phyloP scores from a whole-genome alignment of 2,888 invertebrate species.

The Polymixis flavicincta region DNA sequence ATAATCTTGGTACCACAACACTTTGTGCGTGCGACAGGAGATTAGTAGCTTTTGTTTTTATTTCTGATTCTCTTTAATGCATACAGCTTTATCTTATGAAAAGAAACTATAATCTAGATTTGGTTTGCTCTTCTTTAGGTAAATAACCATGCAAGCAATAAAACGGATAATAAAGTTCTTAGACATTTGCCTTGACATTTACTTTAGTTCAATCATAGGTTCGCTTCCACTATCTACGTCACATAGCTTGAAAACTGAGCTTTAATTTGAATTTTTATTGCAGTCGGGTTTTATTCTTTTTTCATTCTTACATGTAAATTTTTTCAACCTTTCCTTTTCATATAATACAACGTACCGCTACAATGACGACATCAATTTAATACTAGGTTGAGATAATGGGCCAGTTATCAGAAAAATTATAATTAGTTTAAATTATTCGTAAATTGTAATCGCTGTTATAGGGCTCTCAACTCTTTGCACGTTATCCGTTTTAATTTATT shows the following conservation, averaged over 20 bases:
- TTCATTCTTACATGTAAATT: too few species aligned
- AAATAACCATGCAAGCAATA: neutral
- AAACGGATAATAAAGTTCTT: neutral
- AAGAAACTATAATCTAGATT: neutral
- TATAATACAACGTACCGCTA: too few species aligned
- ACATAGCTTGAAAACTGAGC: neutral
- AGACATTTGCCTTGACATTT: neutral
- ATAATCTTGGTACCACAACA: conserved; percentile 10
- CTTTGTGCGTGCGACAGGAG: neutral
- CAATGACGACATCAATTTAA: too few species aligned
- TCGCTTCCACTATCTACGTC: neutral
- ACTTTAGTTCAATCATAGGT: neutral
- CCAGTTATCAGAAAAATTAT: too few species aligned
- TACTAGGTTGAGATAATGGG: too few species aligned
- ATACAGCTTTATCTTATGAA: neutral
- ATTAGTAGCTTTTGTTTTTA: conserved; percentile 2
- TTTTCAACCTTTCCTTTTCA: too few species aligned
- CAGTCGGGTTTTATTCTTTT: too few species aligned
- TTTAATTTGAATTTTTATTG: neutral
- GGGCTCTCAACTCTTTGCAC: too few species aligned
- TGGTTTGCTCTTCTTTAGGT: neutral
- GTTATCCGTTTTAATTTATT: too few species aligned
- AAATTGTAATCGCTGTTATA: too few species aligned
- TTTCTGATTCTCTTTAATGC: conserved; percentile 13
- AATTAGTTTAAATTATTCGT: too few species aligned